phyloP scores from a whole-genome alignment of 2,797 vertebrate genomes.

The Bovichtus diacanthus region DNA sequence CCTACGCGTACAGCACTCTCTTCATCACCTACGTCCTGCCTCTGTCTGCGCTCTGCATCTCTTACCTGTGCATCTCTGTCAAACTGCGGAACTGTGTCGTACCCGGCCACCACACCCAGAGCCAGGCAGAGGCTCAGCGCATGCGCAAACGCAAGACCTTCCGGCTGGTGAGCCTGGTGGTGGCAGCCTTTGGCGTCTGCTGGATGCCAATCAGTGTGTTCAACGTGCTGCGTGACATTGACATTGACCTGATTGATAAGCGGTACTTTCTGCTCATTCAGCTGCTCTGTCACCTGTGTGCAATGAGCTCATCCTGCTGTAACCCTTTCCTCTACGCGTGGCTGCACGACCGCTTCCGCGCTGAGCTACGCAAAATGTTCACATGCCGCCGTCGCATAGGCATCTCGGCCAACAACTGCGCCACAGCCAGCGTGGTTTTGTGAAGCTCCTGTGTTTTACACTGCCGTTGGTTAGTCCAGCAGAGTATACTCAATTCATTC shows the following conservation, averaged over 20 bases:
- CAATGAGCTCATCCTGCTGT: conserved; percentile 93
- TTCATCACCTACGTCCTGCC: conserved; percentile 91
- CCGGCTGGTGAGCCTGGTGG: conserved; percentile 88
- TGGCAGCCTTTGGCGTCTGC: conserved; percentile 89
- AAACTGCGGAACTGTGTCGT: conserved; percentile 90
- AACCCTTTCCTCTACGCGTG: conserved; percentile 93
- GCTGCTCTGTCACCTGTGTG: conserved; percentile 91
- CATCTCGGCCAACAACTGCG: conserved; percentile 85
- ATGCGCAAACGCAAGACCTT: conserved; percentile 90
- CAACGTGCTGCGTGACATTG: conserved; percentile 90
- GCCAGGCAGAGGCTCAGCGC: conserved; percentile 87
- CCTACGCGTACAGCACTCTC: conserved; percentile 90
- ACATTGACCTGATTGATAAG: conserved; percentile 90
- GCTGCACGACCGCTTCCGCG: conserved; percentile 91
- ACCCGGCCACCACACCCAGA: conserved; percentile 88
- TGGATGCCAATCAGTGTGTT: conserved; percentile 93
- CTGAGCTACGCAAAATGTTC: conserved; percentile 89
- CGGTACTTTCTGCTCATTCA: conserved; percentile 91
- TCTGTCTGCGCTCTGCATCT: conserved; percentile 89
- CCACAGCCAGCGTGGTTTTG: conserved; percentile 84
- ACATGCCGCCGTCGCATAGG: conserved; percentile 84
- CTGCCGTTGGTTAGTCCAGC: neutral
- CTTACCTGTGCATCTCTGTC: conserved; percentile 90
- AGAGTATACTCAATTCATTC: neutral
- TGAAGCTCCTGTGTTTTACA: conserved; percentile 63